Evolutionary conservation across 1,140 invertebrate genomes (phyloP).

Genomic region (Leptestheria dahalacensis): DNA sequence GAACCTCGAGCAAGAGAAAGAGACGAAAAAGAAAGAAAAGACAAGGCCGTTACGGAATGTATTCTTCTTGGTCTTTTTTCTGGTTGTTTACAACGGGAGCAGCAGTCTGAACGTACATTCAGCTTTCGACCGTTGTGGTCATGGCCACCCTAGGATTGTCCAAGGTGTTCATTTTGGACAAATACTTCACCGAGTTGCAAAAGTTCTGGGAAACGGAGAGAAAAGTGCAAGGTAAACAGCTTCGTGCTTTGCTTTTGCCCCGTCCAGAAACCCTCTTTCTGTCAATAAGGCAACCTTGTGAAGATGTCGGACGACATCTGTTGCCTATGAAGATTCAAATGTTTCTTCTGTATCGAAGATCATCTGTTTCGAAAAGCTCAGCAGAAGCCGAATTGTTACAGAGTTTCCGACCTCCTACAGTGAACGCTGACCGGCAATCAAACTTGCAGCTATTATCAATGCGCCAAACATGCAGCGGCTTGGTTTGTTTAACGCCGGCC

Average conservation of each 20-base stretch:
- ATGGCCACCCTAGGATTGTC: slow-evolving; percentile 84
- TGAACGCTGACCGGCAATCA: too few species aligned
- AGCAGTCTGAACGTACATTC: not conserved
- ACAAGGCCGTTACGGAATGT: not conserved
- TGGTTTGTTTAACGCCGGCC: too few species aligned
- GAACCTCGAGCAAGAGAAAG: not conserved
- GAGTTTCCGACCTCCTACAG: too few species aligned
- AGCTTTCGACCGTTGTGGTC: slow-evolving; percentile 3
- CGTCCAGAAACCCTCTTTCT: not conserved
- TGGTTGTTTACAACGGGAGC: too few species aligned
- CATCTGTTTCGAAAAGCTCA: too few species aligned
- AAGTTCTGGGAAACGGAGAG: slow-evolving; percentile 95
- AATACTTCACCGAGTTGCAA: slow-evolving; percentile 88
- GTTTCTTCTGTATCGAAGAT: too few species aligned
- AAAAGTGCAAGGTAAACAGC: slow-evolving; percentile 73
- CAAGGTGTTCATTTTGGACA: slow-evolving; percentile 93
- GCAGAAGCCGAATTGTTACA: too few species aligned
- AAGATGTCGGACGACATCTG: too few species aligned
- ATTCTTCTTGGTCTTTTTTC: not conserved
- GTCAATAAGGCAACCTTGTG: too few species aligned
- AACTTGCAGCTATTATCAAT: too few species aligned
- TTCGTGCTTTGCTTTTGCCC: not conserved
- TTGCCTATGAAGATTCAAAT: too few species aligned
- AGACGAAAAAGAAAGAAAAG: not conserved
- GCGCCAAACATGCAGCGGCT: too few species aligned